Percentiles rank a stretch among this genome's conserved stretches.
Conservation (phyloP, 2,888 invertebrate species). For the Eupithecia pulchellata region DNA sequence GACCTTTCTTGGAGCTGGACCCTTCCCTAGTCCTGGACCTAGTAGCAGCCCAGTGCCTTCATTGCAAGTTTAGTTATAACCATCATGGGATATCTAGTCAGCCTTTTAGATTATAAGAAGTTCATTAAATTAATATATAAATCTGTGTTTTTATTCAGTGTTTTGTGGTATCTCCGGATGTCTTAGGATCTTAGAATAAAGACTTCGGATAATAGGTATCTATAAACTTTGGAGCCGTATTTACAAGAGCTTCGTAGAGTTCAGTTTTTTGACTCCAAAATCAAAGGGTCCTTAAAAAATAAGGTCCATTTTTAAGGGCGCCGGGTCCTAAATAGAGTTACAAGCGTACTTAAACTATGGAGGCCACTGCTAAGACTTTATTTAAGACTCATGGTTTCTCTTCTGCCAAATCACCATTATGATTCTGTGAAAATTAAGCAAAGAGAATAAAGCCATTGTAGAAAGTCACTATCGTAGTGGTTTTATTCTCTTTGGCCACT, state of each 20-base stretch:
- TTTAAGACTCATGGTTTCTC: no score
- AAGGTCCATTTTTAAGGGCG: no score
- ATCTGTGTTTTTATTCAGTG: background rate
- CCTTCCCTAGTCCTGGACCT: slow-evolving; percentile 45
- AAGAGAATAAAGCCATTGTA: no score
- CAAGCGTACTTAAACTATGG: no score
- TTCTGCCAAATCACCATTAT: no score
- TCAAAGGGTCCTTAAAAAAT: background rate
- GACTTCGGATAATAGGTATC: background rate
- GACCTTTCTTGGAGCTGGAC: slow-evolving; percentile 66
- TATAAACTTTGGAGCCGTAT: background rate
- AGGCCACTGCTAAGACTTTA: no score
- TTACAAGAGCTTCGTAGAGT: background rate
- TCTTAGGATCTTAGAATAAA: no score
- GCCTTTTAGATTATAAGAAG: slow-evolving; percentile 32
- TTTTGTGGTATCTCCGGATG: no score
- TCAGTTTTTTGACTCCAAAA: background rate
- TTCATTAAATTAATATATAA: background rate
- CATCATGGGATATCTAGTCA: background rate
- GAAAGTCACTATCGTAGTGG: no score
- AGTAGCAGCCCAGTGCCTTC: slow-evolving; percentile 46
- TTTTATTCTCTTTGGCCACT: no score
- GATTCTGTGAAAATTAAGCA: no score
- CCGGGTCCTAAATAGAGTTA: no score
- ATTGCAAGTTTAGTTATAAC: slow-evolving; percentile 44